Evolutionary conservation across 2,888 invertebrate genomes (phyloP), one percentile per base, ranked within the genome.

Genomic region (Zaprionus bogoriensis): DNA sequence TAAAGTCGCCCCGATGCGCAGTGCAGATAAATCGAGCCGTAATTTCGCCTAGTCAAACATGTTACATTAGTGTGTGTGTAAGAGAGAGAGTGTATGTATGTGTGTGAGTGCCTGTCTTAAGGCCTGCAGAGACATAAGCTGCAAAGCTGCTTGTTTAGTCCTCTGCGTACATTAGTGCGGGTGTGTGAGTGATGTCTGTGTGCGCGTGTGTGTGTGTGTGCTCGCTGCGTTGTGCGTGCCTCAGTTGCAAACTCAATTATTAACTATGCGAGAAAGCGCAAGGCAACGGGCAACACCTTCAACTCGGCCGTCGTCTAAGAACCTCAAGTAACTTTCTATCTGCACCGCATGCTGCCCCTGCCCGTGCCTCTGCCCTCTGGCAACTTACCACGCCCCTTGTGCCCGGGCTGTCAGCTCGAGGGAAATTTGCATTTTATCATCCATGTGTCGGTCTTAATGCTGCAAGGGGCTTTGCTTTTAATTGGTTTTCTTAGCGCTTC

Each of bases 381-480:
- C 4, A 22, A 39, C 39, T 20, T 39, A 20, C 38, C 19, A 38
- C 38, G 5, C 41, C 19, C 0, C 22, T 23, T 36, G 20, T 20
- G 41, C 48, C 20, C 52, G 59, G 54, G 57, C 57, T n/a, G 59
- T 48, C 61, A 71, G 50, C 85, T 82, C 82, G 47, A 62, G 82
- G 82, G 82, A 83, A 83, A 83, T 83, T 83, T 87, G 76, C 87
- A 83, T 83, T 87, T 82, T 83, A 78, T 87, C 85, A 83, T 83
- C 72, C 59, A 67, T 70, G 67, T 69, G 76, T 68, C 63, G 67
- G 36, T 50, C 52, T 47, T 74, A 67, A 63, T 59, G 46, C 67
- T 66, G 65, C 65, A 66, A 66, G 63, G 65, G 81, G 81, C 68
- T 84, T 76, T 76, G 74, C 69, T 80, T 84, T 87, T 82, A 82